Evolutionary conservation across 2,113 vertebrate species (phyloP).

Genomic region (Silurus meridionalis): DNA sequence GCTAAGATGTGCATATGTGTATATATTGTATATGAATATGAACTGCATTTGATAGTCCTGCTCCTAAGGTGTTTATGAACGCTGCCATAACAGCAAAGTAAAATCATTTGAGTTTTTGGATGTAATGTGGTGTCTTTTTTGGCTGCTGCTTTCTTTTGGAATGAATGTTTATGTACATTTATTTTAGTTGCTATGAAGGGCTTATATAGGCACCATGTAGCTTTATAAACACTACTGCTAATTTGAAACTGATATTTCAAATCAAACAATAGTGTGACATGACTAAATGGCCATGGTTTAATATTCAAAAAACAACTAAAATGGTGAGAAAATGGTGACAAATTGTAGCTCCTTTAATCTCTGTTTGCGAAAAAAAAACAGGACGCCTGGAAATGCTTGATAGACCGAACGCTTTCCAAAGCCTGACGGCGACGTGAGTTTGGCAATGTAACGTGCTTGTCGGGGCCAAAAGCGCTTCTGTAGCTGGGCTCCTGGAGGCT

Average conservation of each 20-base stretch:
- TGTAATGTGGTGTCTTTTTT: not conserved
- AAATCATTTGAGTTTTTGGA: too few relatives aligned
- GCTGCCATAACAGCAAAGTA: not conserved
- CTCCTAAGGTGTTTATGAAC: too few relatives aligned
- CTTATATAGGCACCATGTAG: not conserved
- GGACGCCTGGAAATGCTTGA: slow-evolving; percentile 54
- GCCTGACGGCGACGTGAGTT: slow-evolving; percentile 55
- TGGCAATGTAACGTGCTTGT: slow-evolving; percentile 41
- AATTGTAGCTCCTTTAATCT: slow-evolving; percentile 49
- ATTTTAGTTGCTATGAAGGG: not conserved
- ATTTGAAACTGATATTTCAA: not conserved
- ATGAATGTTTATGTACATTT: not conserved
- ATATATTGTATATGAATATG: not conserved
- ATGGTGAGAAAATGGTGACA: slow-evolving; percentile 66
- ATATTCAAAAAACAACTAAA: not conserved
- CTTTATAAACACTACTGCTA: not conserved
- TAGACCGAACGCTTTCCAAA: slow-evolving; percentile 50
- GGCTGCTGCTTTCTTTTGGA: not conserved
- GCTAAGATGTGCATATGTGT: not conserved
- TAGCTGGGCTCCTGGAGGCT: slow-evolving; percentile 33
- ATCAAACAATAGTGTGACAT: not conserved
- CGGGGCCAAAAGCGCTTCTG: slow-evolving; percentile 40
- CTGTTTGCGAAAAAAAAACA: slow-evolving; percentile 50
- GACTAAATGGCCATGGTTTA: not conserved
- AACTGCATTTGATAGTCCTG: too few relatives aligned